Percentiles rank a stretch among this genome's conserved stretches.
These are phyloP conservation scores for Pseudomyrmex gracilis DNA, from an alignment of 1,140 invertebrate species.

Conservation along the genomic window DNA sequence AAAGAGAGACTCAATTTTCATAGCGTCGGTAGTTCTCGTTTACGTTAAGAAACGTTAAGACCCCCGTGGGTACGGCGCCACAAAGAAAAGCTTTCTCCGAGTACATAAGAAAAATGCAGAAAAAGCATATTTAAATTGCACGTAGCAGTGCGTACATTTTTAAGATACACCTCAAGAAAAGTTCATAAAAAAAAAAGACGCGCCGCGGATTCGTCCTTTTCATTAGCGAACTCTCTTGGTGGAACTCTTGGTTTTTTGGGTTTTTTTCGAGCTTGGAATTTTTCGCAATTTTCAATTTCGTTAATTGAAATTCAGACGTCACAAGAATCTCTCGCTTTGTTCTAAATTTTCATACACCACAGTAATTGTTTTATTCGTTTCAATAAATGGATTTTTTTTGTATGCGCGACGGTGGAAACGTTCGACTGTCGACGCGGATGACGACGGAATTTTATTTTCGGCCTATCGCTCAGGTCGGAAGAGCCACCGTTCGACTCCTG, in stretches of 20 bases:
- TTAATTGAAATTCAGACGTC: conserved; percentile 13
- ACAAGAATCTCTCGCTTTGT: neutral
- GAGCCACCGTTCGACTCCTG: conserved; percentile 44
- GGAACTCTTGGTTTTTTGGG: too few relatives aligned
- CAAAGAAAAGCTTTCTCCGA: neutral
- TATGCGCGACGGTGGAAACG: neutral
- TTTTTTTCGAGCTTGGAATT: neutral
- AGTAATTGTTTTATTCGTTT: neutral
- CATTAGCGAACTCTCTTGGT: conserved; percentile 12
- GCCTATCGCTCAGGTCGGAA: neutral
- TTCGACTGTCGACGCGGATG: neutral
- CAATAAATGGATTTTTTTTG: neutral
- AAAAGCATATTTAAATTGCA: conserved; percentile 39
- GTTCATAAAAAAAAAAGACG: conserved; percentile 6
- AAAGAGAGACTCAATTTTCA: conserved; percentile 27
- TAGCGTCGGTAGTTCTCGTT: conserved; percentile 21
- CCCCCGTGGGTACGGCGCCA: neutral
- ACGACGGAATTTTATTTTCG: conserved; percentile 56
- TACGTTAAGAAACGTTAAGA: conserved; percentile 8
- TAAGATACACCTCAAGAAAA: conserved; percentile 29
- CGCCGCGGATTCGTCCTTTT: neutral
- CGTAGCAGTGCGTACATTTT: neutral
- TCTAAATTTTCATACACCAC: neutral
- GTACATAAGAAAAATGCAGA: conserved; percentile 33
- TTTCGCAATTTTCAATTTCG: neutral